Percentiles rank a stretch among this genome's conserved stretches.
Evolutionary conservation across 2,888 invertebrate species (phyloP).

Genomic region (Allacma fusca): DNA sequence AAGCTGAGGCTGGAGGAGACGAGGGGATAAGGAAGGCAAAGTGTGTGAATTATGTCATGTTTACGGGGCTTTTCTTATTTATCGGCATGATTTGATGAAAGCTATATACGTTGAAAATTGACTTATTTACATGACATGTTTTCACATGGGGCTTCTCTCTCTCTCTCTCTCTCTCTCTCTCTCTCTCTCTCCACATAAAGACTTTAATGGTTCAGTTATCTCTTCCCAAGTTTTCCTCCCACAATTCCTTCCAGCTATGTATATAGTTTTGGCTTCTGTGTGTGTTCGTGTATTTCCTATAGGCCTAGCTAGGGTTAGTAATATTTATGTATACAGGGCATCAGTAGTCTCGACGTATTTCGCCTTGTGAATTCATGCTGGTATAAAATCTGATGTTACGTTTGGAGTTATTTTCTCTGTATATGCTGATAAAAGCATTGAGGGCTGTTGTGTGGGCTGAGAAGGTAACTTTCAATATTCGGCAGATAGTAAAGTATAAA

Average conservation of each 20-base stretch:
- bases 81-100: conserved; percentile 30
- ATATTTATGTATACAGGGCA: background rate
- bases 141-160: background rate
- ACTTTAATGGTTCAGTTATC: conserved; percentile 9
- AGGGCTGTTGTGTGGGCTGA: background rate
- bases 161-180: background rate
- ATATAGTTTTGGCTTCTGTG: background rate
- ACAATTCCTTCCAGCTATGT: background rate
- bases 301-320: background rate
- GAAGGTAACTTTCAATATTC: conserved; percentile 18
- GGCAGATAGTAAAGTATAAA: conserved; percentile 19
- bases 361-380: background rate
- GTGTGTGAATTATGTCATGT: conserved; percentile 37
- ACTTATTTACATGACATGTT: conserved; percentile 34
- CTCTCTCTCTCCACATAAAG: background rate
- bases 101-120: conserved; percentile 25
- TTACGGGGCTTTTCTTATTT: conserved; percentile 37
- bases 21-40: background rate
- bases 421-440: background rate
- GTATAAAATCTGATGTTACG: conserved; percentile 3
- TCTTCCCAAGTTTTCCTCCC: conserved; percentile 12
- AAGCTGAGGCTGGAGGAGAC: background rate
- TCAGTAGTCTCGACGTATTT: background rate
- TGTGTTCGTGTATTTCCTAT: background rate
- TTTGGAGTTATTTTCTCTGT: background rate